Conservation (phyloP, 1,140 invertebrate genomes). For the Drosophila sp. region DNA sequence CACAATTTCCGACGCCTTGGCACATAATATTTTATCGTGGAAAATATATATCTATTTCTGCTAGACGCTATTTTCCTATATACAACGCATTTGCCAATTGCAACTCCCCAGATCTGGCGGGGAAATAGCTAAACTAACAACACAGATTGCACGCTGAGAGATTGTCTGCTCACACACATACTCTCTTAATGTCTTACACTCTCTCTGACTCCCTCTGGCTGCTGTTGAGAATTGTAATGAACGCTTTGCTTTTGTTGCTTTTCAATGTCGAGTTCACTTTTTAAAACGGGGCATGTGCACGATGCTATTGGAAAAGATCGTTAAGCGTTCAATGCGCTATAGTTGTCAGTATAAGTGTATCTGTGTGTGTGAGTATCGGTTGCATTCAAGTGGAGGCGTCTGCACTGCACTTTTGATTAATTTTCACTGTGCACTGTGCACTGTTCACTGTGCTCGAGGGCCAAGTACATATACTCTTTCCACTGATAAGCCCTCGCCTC, state of each 20-base stretch:
- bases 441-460: not conserved
- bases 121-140: no score
- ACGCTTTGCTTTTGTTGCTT: constrained; percentile 46
- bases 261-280: constrained; percentile 83
- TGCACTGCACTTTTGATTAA: constrained; percentile 77
- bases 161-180: constrained; percentile 8
- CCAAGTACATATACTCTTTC: constrained; percentile 9
- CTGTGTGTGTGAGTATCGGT: constrained; percentile 21
- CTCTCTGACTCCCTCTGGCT: constrained; percentile 18
- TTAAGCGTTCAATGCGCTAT: constrained; percentile 77
- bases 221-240: constrained; percentile 45
- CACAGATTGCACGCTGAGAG: constrained; percentile 55
- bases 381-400: constrained; percentile 70
- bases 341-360: not conserved
- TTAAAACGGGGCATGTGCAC: constrained; percentile 65
- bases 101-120: no score
- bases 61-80: no score
- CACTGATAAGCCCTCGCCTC: constrained; percentile 32
- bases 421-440: constrained; percentile 47
- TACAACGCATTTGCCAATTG: no score
- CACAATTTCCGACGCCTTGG: no score
- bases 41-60: no score
- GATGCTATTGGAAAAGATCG: constrained; percentile 74
- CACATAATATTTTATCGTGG: no score
- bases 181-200: constrained; percentile 21